These are phyloP conservation scores for Solenopsis fugax DNA, from an alignment of 1,140 invertebrate species.

Conservation along the genomic window DNA sequence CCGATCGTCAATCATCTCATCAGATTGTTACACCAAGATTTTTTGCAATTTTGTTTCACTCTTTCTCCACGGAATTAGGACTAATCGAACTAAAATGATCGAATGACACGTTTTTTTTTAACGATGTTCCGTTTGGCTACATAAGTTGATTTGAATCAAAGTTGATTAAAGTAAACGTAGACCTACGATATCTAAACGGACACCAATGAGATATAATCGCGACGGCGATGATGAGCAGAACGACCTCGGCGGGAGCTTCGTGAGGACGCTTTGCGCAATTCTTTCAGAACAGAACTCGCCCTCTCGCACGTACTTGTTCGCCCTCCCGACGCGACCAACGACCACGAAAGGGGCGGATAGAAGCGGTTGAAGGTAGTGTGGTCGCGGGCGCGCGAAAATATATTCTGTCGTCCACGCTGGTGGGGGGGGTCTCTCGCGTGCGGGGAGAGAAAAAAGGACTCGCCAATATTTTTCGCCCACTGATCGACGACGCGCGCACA, in stretches of 20 bases:
- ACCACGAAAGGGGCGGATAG: slow-evolving; percentile 76
- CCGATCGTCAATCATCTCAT: slow-evolving; percentile 45
- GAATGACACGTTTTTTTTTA: background rate
- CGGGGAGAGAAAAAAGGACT: slow-evolving; percentile 67
- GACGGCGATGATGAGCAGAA: slow-evolving; percentile 39
- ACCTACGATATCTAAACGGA: slow-evolving; percentile 49
- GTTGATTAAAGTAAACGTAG: slow-evolving; percentile 17
- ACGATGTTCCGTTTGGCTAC: background rate
- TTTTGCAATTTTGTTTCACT: background rate
- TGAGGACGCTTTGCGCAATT: slow-evolving; percentile 76
- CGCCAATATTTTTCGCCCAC: slow-evolving; percentile 74
- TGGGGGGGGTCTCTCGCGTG: slow-evolving; percentile 47
- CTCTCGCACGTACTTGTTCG: slow-evolving; percentile 75
- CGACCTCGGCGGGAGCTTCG: slow-evolving; percentile 48
- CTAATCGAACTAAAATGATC: background rate
- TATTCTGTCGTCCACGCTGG: slow-evolving; percentile 30
- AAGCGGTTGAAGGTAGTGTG: slow-evolving; percentile 72
- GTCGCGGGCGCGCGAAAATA: slow-evolving; percentile 50
- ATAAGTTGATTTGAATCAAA: background rate
- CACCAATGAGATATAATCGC: slow-evolving; percentile 37
- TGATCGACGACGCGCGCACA: slow-evolving; percentile 54
- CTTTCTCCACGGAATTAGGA: background rate
- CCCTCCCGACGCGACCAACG: slow-evolving; percentile 56
- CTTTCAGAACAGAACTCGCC: slow-evolving; percentile 74
- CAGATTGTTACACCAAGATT: slow-evolving; percentile 15